Percentiles rank a stretch among this genome's conserved stretches.
Conservation (phyloP, 2,888 invertebrate genomes). For the Thalpophila matura region DNA sequence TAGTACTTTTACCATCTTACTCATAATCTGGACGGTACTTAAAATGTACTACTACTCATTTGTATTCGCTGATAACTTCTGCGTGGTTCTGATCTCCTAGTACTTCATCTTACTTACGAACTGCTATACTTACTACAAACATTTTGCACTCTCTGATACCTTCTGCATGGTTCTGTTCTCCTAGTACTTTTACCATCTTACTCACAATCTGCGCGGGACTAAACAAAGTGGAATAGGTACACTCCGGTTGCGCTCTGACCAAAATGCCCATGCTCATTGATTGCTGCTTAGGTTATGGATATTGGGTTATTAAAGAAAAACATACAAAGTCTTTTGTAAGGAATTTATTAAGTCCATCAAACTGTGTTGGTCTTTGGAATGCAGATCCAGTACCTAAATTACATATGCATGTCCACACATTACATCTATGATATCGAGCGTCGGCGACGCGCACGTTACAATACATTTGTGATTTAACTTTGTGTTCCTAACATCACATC, state of each 20-base stretch:
- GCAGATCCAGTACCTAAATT: constrained; percentile 86
- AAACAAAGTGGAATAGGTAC: too few species aligned
- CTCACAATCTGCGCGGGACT: too few species aligned
- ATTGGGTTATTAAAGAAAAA: constrained; percentile 29
- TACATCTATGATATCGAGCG: constrained; percentile 76
- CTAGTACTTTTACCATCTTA: too few species aligned
- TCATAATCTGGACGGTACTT: too few species aligned
- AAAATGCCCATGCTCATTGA: not conserved
- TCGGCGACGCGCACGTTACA: constrained; percentile 55
- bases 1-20: too few species aligned
- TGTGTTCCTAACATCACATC: constrained; percentile 58
- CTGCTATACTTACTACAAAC: too few species aligned
- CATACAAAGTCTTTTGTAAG: constrained; percentile 63
- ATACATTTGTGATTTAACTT: constrained; percentile 60
- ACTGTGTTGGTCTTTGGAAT: constrained; percentile 89
- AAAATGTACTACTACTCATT: too few species aligned
- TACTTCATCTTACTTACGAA: too few species aligned
- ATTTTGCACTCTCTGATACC: too few species aligned
- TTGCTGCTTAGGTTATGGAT: not conserved
- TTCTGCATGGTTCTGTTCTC: too few species aligned
- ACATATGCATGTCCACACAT: constrained; percentile 70
- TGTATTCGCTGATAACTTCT: too few species aligned
- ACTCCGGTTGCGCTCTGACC: not conserved
- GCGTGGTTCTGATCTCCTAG: too few species aligned
- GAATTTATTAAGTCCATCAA: constrained; percentile 88